Evolutionary conservation across 2,888 invertebrate genomes (phyloP).

Genomic region (Zootermopsis nevadensis): DNA sequence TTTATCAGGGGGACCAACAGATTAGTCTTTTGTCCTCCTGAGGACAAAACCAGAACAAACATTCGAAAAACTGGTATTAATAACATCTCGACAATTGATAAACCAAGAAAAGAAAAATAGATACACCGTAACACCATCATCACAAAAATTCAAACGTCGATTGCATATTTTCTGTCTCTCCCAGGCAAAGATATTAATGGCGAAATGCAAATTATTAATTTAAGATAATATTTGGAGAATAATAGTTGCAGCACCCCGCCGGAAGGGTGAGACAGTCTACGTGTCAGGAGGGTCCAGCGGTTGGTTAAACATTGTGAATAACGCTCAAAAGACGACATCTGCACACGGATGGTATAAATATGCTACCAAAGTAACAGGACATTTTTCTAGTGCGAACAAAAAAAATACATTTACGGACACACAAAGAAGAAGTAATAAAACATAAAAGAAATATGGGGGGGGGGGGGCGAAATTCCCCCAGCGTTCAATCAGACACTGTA

Average conservation of each 20-base stretch:
- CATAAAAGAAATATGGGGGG: neutral
- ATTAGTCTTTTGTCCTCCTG: no score
- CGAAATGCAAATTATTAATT: neutral
- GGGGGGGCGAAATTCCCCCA: neutral
- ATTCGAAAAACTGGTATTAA: no score
- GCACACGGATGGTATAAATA: neutral
- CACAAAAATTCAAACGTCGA: no score
- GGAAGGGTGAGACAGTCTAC: neutral
- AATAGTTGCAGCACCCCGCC: neutral
- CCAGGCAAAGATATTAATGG: neutral
- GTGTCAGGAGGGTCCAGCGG: neutral
- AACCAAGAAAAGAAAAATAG: no score
- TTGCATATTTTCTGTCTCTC: no score
- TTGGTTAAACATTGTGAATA: neutral
- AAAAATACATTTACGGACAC: neutral
- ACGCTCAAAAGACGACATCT: neutral
- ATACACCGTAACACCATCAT: no score
- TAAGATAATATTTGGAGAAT: neutral
- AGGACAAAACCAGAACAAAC: no score
- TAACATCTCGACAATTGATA: no score
- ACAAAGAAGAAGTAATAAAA: neutral
- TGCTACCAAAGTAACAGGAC: neutral
- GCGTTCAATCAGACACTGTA: neutral
- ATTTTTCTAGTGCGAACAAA: neutral
- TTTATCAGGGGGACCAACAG: no score